Percentiles rank a stretch among this genome's conserved stretches.
Evolutionary conservation across 2,797 vertebrate genomes (phyloP).

Genomic region (Calcarius lapponicus): DNA sequence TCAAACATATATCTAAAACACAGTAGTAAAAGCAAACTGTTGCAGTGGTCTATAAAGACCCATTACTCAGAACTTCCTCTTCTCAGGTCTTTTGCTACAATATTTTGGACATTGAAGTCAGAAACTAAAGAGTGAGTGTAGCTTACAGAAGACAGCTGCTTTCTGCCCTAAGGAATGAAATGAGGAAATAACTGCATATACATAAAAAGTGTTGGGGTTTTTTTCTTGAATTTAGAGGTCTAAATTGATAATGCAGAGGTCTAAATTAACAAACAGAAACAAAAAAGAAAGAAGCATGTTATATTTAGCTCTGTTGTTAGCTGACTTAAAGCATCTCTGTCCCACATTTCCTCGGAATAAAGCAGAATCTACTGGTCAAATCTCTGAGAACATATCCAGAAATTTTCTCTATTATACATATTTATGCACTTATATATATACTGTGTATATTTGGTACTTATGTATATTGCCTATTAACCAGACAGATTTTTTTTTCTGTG

Average conservation of each 20-base stretch:
- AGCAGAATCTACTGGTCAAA: not conserved
- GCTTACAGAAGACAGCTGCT: not conserved
- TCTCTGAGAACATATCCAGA: not conserved
- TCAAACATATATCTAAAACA: not conserved
- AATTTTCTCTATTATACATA: not conserved
- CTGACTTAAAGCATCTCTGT: not conserved
- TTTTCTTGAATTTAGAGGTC: not conserved
- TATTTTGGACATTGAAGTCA: not conserved
- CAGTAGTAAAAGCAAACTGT: not conserved
- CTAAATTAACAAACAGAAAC: not conserved
- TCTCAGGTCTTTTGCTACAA: not conserved
- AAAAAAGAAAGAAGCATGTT: not conserved
- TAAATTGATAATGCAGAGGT: not conserved
- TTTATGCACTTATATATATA: not conserved
- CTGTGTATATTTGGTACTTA: not conserved
- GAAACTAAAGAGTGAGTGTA: not conserved
- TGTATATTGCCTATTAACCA: not conserved
- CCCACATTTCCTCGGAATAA: not conserved
- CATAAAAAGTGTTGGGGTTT: not conserved
- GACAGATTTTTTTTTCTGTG: not conserved
- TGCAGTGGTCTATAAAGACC: not conserved
- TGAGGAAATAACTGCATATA: not conserved
- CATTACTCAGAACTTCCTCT: not conserved
- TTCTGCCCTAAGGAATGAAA: not conserved
- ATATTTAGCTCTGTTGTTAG: not conserved